These are phyloP conservation scores for Neodiprion lecontei DNA, from an alignment of 1,140 invertebrate genomes.

Conservation along the genomic window DNA sequence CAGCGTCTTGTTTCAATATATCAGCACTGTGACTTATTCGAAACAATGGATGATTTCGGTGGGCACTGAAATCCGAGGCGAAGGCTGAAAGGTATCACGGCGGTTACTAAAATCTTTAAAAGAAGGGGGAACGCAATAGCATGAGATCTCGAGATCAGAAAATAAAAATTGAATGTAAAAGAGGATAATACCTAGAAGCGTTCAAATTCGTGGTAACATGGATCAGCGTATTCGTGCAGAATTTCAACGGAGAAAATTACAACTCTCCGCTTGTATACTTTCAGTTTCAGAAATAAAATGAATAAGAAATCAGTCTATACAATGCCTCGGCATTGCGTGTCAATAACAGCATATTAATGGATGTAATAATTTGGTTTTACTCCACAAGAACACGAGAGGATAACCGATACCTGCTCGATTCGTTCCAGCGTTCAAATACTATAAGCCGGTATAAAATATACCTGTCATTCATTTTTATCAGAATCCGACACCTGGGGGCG, in stretches of 20 bases:
- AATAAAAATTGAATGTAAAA: not conserved
- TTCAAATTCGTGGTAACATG: not conserved
- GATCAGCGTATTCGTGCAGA: not conserved
- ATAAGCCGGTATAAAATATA: not conserved
- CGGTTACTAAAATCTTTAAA: no score
- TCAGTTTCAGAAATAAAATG: not conserved
- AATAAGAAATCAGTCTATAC: not conserved
- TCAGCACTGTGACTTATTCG: no score
- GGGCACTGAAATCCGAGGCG: no score
- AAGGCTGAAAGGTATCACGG: no score
- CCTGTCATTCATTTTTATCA: not conserved
- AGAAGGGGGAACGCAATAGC: no score
- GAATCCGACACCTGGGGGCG: not conserved
- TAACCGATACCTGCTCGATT: slow-evolving; percentile 5
- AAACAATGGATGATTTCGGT: no score
- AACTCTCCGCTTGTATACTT: not conserved
- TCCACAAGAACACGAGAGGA: not conserved
- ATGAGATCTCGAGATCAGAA: no score
- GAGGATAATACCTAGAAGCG: not conserved
- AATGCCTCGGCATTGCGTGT: slow-evolving; percentile 3
- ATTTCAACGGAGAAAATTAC: not conserved
- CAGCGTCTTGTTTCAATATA: no score
- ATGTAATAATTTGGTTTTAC: not conserved
- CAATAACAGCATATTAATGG: not conserved
- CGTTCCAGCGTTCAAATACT: not conserved